Evolutionary conservation across 53 echinoderm and acorn worm species (phyloP).

Genomic region (Apostichopus leukothele): DNA sequence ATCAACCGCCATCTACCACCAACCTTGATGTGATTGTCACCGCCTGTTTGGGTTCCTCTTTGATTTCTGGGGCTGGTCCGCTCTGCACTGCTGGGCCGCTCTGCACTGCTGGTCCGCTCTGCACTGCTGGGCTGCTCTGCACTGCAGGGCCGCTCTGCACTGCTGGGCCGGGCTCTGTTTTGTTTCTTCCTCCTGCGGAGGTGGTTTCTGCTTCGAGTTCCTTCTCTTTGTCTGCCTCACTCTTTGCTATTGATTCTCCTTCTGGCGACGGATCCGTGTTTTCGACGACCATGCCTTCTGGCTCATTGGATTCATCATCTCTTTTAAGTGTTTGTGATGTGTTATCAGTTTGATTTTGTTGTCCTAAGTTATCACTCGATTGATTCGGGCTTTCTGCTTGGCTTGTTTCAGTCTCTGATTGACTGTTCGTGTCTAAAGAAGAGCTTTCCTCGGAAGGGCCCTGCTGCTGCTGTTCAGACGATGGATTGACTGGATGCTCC

Average conservation of each 20-base stretch:
- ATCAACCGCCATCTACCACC: too few species aligned
- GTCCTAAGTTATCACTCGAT: not conserved
- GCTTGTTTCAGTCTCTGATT: not conserved
- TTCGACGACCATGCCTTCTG: constrained; percentile 21
- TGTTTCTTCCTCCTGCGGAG: too few species aligned
- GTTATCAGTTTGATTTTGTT: not conserved
- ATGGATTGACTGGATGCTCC: not conserved
- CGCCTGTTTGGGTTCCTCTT: too few species aligned
- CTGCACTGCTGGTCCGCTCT: too few species aligned
- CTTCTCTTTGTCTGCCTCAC: not conserved
- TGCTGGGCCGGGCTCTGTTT: too few species aligned
- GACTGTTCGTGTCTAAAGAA: not conserved
- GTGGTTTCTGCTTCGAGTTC: not conserved
- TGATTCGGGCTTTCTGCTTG: not conserved
- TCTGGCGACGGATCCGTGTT: not conserved
- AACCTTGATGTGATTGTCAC: too few species aligned
- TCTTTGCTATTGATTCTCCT: not conserved
- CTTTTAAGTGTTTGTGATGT: too few species aligned
- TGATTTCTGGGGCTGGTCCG: too few species aligned
- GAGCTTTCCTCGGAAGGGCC: not conserved
- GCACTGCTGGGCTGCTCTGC: too few species aligned
- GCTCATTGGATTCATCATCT: not conserved
- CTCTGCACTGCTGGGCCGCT: too few species aligned
- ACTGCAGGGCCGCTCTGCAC: too few species aligned
- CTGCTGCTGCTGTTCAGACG: not conserved